phyloP scores from a whole-genome alignment of 1,140 invertebrate species.

The Globodera rostochiensis region DNA sequence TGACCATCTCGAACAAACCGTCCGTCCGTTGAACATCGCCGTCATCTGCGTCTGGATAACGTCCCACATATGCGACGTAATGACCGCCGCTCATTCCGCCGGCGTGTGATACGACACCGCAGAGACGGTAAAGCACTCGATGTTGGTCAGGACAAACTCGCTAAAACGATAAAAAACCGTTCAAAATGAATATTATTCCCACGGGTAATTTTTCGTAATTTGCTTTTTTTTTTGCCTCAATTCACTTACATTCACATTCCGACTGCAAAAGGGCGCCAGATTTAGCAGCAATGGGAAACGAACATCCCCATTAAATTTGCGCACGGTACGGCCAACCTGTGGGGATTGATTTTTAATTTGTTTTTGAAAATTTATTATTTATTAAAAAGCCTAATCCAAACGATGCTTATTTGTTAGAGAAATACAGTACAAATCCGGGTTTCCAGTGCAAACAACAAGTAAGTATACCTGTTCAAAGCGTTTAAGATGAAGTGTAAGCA shows the following conservation, averaged over 20 bases:
- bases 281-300: slow-evolving; percentile 84
- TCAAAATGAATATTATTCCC: background rate
- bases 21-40: slow-evolving; percentile 16
- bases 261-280: slow-evolving; percentile 85
- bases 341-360: background rate
- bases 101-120: slow-evolving; percentile 90
- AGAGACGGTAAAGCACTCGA: slow-evolving; percentile 82
- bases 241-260: slow-evolving; percentile 73
- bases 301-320: slow-evolving; percentile 78
- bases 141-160: slow-evolving; percentile 69
- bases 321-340: slow-evolving; percentile 69
- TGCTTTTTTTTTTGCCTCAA: background rate
- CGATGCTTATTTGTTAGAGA: background rate
- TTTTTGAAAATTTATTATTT: background rate
- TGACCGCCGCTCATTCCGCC: slow-evolving; percentile 87
- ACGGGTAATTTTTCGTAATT: background rate
- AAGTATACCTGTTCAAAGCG: slow-evolving; percentile 72
- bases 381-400: background rate
- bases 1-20: slow-evolving; percentile 9
- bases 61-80: slow-evolving; percentile 85
- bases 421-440: background rate
- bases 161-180: slow-evolving; percentile 38
- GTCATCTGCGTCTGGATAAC: slow-evolving; percentile 34
- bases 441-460: background rate
- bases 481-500: slow-evolving; percentile 92